Percentiles rank a stretch among this genome's conserved stretches.
Conservation (phyloP, 2,113 vertebrate genomes). For the Gallinago paraguaiae region DNA sequence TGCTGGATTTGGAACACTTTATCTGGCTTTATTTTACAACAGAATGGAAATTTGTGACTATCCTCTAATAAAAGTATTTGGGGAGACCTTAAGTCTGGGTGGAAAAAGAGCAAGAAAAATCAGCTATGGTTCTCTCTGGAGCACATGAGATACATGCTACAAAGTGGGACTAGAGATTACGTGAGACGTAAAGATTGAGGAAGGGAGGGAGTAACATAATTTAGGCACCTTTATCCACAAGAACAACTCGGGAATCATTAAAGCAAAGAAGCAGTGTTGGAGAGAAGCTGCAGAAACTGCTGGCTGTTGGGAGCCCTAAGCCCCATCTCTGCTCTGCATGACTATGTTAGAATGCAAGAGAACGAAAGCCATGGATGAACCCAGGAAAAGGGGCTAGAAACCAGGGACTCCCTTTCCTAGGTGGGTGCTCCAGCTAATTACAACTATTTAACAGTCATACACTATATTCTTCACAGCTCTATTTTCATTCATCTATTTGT, state of each 20-base stretch:
- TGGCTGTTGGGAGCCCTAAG: background rate
- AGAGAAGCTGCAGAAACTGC: background rate
- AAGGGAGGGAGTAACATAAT: background rate
- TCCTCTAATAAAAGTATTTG: background rate
- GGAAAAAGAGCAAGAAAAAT: background rate
- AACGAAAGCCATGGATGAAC: background rate
- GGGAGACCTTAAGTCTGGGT: background rate
- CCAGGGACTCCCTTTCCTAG: background rate
- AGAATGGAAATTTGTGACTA: background rate
- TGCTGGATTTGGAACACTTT: slow-evolving; percentile 12
- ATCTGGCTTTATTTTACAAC: slow-evolving; percentile 1
- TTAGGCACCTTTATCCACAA: background rate
- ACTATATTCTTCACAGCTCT: background rate
- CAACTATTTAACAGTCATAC: background rate
- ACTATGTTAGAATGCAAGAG: background rate
- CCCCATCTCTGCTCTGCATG: background rate
- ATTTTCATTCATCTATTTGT: background rate
- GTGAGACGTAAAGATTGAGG: background rate
- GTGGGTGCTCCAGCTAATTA: background rate
- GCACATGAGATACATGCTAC: background rate
- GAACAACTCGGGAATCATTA: background rate
- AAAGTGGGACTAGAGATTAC: background rate
- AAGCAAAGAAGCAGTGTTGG: background rate
- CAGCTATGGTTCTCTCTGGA: background rate
- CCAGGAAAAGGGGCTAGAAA: background rate